Conservation (phyloP, 2,888 invertebrate genomes). For the Chrysodeixis includens region DNA sequence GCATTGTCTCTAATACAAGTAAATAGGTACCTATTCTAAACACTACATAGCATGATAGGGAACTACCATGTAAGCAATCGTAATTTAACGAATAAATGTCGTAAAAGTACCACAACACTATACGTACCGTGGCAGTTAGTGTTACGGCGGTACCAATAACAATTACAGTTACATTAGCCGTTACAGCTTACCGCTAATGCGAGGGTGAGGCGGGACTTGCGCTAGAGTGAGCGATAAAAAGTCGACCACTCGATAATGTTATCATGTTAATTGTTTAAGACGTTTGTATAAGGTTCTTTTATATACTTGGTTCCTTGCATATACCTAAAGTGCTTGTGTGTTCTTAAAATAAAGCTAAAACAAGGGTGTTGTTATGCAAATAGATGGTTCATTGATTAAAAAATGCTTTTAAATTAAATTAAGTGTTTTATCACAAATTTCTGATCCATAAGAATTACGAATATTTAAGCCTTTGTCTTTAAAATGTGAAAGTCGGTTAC, state of each 20-base stretch:
- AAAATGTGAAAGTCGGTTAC: no score
- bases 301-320: no score
- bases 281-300: not conserved
- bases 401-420: no score
- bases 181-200: slow-evolving; percentile 80
- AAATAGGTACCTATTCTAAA: not conserved
- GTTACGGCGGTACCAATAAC: slow-evolving; percentile 73
- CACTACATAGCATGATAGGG: not conserved
- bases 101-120: slow-evolving; percentile 24
- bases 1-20: no score
- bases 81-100: slow-evolving; percentile 18
- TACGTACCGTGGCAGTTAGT: slow-evolving; percentile 47
- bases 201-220: slow-evolving; percentile 59
- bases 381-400: not conserved
- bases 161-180: slow-evolving; percentile 82
- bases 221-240: slow-evolving; percentile 30
- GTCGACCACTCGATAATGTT: slow-evolving; percentile 10
- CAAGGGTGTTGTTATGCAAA: no score
- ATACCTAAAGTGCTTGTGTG: no score
- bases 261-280: not conserved
- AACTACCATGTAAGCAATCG: not conserved
- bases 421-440: no score
- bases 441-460: no score
- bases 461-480: no score
- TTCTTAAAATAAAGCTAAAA: no score